A percentile compares a stretch with the other conserved stretches of the same genome.
These are phyloP conservation scores for Xestia rhomboidea DNA, from an alignment of 2,888 invertebrate genomes.

Conservation along the genomic window DNA sequence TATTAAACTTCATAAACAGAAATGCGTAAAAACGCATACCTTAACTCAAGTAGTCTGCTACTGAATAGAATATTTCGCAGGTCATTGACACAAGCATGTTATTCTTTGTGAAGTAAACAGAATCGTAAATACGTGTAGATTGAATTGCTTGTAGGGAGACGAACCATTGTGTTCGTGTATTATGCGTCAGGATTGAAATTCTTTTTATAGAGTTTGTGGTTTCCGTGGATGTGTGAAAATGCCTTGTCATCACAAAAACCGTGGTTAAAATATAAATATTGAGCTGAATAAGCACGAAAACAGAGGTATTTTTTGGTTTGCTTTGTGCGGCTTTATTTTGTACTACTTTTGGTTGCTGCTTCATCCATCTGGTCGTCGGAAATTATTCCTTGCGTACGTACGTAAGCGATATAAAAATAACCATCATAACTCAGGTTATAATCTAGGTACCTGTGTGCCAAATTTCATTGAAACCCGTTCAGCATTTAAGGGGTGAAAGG, in stretches of 20 bases:
- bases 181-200: slow-evolving; percentile 28
- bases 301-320: background rate
- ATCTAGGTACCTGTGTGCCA: background rate
- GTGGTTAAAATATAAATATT: slow-evolving; percentile 14
- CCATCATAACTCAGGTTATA: background rate
- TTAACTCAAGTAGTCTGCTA: slow-evolving; percentile 5
- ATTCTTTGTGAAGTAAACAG: slow-evolving; percentile 60
- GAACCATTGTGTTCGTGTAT: slow-evolving; percentile 41
- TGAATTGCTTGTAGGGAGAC: slow-evolving; percentile 49
- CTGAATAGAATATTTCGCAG: slow-evolving; percentile 41
- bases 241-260: slow-evolving; percentile 7
- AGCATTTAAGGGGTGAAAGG: background rate
- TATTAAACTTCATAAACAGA: too few species aligned
- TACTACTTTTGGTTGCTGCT: background rate
- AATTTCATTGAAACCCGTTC: background rate
- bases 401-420: background rate
- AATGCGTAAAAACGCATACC: background rate
- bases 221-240: slow-evolving; percentile 12
- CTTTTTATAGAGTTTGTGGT: slow-evolving; percentile 37
- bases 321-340: background rate
- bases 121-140: slow-evolving; percentile 56
- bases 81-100: slow-evolving; percentile 42
- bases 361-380: background rate
- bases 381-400: background rate
- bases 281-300: background rate